These are phyloP conservation scores for Cryptoblepharus egeriae DNA, from an alignment of 2,797 vertebrate species.

Conservation along the genomic window DNA sequence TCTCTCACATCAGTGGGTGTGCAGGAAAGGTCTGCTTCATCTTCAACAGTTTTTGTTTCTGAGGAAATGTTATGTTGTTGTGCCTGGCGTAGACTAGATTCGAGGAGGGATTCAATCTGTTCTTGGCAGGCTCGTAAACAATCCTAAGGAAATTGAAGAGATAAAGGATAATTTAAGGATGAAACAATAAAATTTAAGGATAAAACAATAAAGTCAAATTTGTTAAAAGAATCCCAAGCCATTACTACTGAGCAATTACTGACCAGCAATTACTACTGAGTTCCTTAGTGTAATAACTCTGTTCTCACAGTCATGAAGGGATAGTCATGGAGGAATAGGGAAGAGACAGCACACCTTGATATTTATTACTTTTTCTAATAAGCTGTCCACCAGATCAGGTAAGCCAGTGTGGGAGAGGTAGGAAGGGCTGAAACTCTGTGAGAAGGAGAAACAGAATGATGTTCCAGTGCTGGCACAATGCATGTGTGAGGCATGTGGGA, in stretches of 20 bases:
- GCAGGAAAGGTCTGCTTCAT: constrained; percentile 92
- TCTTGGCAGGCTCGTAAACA: constrained; percentile 98
- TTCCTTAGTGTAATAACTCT: not conserved
- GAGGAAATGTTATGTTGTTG: constrained; percentile 85
- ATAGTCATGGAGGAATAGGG: too few relatives aligned
- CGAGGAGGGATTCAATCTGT: constrained; percentile 96
- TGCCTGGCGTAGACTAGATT: constrained; percentile 94
- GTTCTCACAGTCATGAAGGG: not conserved
- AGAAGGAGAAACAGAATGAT: too few relatives aligned
- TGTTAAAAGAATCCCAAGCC: accelerated
- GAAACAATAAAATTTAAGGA: constrained; percentile 54
- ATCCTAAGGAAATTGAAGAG: constrained; percentile 81
- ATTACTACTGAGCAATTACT: too few relatives aligned
- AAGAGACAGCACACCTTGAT: not conserved
- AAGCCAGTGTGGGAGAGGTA: too few relatives aligned
- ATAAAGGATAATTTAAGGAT: too few relatives aligned
- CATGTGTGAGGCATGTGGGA: too few relatives aligned
- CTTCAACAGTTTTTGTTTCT: constrained; percentile 90
- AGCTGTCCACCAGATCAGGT: too few relatives aligned
- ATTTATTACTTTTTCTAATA: too few relatives aligned
- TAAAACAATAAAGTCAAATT: not conserved
- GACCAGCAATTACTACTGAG: not conserved
- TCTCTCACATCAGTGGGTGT: constrained; percentile 97
- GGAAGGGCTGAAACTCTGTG: too few relatives aligned
- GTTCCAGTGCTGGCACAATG: too few relatives aligned